A percentile compares a stretch with the other conserved stretches of the same genome.
phyloP scores from a whole-genome alignment of 2,888 invertebrate genomes.

The Heliconius aoede region DNA sequence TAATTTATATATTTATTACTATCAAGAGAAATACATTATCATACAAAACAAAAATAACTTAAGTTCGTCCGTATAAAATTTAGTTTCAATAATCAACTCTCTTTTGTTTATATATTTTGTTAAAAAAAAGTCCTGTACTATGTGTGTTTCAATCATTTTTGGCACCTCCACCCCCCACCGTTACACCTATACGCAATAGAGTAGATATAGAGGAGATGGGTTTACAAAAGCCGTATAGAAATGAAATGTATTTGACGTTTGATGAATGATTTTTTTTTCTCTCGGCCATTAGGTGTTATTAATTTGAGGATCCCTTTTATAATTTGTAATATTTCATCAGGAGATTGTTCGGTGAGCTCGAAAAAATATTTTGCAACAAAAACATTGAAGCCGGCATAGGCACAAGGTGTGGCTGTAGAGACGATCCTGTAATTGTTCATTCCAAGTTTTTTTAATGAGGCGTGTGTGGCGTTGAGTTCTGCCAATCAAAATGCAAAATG shows the following conservation, averaged over 20 bases:
- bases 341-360: neutral
- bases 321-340: neutral
- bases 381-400: neutral
- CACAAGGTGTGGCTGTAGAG: neutral
- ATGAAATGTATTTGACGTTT: neutral
- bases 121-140: neutral
- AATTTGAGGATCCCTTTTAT: neutral
- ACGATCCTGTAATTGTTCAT: neutral
- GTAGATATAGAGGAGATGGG: neutral
- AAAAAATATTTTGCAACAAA: neutral
- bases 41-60: too few species aligned
- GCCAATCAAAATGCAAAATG: neutral
- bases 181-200: too few species aligned
- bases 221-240: neutral
- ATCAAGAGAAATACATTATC: too few species aligned
- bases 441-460: neutral
- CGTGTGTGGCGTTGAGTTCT: neutral
- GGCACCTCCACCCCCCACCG: too few species aligned
- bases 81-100: neutral
- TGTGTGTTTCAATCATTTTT: neutral
- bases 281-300: neutral
- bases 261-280: neutral
- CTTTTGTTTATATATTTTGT: neutral
- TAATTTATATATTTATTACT: neutral
- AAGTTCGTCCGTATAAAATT: neutral